These are phyloP conservation scores for Brachionus calyciflorus DNA, from an alignment of 1,140 invertebrate genomes.

Conservation along the genomic window DNA sequence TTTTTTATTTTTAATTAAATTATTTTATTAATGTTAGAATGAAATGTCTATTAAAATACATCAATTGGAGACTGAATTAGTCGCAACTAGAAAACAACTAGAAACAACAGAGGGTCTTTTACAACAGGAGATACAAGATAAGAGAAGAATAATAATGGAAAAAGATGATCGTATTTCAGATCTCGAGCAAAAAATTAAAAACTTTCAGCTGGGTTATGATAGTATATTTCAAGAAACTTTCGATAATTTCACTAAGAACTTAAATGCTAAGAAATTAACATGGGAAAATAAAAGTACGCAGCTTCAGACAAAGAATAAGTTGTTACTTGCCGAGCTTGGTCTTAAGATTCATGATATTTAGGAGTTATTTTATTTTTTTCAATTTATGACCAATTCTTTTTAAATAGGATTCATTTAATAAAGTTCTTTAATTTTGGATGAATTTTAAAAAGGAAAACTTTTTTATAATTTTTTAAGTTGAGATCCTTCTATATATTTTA, in stretches of 20 bases:
- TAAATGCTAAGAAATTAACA: not conserved
- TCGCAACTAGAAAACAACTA: conserved; percentile 15
- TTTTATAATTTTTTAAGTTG: too few relatives aligned
- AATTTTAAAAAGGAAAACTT: too few relatives aligned
- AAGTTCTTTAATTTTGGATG: too few relatives aligned
- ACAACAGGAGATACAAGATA: not conserved
- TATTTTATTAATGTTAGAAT: not conserved
- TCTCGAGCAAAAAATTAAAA: conserved; percentile 9
- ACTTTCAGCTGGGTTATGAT: conserved; percentile 20
- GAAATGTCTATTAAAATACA: conserved; percentile 34
- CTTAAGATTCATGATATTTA: conserved; percentile 45
- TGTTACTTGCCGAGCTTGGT: conserved; percentile 32
- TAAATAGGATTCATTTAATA: too few relatives aligned
- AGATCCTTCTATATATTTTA: too few relatives aligned
- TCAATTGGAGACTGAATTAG: conserved; percentile 32
- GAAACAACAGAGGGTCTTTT: not conserved
- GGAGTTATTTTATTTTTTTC: too few relatives aligned
- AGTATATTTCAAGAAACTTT: conserved; percentile 21
- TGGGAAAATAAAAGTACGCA: conserved; percentile 40
- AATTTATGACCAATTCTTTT: too few relatives aligned
- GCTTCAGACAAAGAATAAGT: conserved; percentile 34
- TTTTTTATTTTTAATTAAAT: not conserved
- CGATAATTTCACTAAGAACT: not conserved
- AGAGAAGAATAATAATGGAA: conserved; percentile 20
- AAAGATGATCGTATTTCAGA: conserved; percentile 32